phyloP scores from a whole-genome alignment of 2,888 invertebrate genomes.

The Tetropium fuscum region DNA sequence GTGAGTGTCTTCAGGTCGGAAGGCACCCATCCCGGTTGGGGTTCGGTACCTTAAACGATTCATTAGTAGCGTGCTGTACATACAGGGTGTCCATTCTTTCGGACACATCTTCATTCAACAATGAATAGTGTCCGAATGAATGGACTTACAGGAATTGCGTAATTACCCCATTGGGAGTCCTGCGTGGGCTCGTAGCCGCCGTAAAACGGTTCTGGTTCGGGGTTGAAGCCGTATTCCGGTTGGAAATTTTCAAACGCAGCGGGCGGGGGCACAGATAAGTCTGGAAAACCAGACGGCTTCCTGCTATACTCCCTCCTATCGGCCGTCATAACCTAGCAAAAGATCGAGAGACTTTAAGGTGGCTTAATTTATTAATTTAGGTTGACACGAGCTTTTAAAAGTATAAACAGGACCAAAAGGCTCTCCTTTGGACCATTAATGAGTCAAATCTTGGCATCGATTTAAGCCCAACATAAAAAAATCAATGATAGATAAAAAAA shows the following conservation, averaged over 20 bases:
- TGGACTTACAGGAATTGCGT: no score
- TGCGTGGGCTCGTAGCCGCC: slow-evolving; percentile 78
- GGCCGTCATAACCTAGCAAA: slow-evolving; percentile 86
- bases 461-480: no score
- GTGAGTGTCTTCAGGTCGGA: slow-evolving; percentile 78
- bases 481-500: no score
- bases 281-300: slow-evolving; percentile 74
- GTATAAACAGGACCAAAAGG: no score
- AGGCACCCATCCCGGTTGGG: slow-evolving; percentile 71
- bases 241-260: slow-evolving; percentile 65
- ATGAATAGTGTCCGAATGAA: no score
- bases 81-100: not conserved
- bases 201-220: slow-evolving; percentile 70
- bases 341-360: not conserved
- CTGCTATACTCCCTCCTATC: slow-evolving; percentile 88
- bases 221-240: slow-evolving; percentile 67
- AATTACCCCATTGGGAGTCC: slow-evolving; percentile 77
- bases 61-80: not conserved
- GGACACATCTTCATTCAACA: no score
- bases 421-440: no score
- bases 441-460: no score
- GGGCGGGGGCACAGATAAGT: slow-evolving; percentile 74
- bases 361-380: no score
- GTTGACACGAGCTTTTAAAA: no score
- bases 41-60: slow-evolving; percentile 47